A percentile compares a stretch with the other conserved stretches of the same genome.
These are phyloP conservation scores for Bambusicola thoracicus DNA, from an alignment of 2,113 vertebrate species.

Conservation along the genomic window DNA sequence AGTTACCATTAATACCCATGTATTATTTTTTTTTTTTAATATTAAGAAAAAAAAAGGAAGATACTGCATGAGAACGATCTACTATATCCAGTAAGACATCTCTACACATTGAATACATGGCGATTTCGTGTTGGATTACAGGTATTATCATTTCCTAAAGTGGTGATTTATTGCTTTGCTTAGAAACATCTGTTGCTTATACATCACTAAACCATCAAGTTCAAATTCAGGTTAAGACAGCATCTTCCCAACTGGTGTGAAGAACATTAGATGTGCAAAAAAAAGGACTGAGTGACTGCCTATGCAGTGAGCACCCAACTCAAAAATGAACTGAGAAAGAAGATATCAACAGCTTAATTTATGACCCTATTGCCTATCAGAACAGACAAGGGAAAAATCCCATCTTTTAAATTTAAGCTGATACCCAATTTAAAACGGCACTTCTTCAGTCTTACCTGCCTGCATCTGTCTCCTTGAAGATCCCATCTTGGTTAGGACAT, in stretches of 20 bases:
- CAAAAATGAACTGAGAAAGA: background rate
- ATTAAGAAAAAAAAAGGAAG: background rate
- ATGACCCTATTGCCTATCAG: background rate
- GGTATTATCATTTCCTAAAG: background rate
- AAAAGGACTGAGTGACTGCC: background rate
- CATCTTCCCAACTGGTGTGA: background rate
- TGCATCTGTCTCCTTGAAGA: conserved; percentile 99
- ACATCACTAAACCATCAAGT: background rate
- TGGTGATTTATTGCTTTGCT: background rate
- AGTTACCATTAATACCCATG: background rate
- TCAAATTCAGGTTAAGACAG: background rate
- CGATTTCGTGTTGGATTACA: background rate
- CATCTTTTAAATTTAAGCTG: background rate
- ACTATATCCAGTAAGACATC: background rate
- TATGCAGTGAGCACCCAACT: background rate
- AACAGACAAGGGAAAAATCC: background rate
- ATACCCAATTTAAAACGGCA: background rate
- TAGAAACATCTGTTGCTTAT: background rate
- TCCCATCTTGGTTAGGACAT: conserved; percentile 97
- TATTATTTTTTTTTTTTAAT: background rate
- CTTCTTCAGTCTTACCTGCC: conserved; percentile 84
- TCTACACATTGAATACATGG: background rate
- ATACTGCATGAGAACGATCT: background rate
- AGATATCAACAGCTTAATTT: background rate
- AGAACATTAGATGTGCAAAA: background rate